A percentile compares a stretch with the other conserved stretches of the same genome.
phyloP scores from a whole-genome alignment of 2,797 vertebrate genomes.

The Melanotaenia trifasciata region DNA sequence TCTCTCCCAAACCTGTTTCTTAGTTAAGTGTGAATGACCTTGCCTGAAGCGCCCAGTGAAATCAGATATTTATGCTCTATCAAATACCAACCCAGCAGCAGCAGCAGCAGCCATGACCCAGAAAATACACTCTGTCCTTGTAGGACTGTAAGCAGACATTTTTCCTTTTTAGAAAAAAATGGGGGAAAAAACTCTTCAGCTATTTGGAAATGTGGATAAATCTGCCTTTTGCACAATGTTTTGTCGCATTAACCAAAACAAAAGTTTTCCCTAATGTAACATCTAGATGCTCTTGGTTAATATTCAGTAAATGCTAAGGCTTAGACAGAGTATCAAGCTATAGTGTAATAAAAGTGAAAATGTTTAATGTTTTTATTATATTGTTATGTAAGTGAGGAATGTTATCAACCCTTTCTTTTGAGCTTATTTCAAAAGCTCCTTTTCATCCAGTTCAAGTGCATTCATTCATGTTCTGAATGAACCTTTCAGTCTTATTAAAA shows the following conservation, averaged over 20 bases:
- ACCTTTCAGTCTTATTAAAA: neutral
- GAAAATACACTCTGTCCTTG: constrained; percentile 66
- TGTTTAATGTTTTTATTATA: neutral
- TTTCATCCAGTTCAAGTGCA: constrained; percentile 13
- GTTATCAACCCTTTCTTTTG: neutral
- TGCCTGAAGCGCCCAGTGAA: constrained; percentile 64
- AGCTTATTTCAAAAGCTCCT: neutral
- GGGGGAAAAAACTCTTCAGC: constrained; percentile 10
- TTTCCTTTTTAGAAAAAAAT: constrained; percentile 21
- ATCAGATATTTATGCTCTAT: constrained; percentile 62
- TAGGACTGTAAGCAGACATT: constrained; percentile 25
- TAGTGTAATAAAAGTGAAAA: neutral
- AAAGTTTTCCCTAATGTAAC: neutral
- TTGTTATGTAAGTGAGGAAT: neutral
- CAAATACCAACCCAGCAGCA: constrained; percentile 42
- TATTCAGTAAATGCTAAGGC: neutral
- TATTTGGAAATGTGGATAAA: constrained; percentile 15
- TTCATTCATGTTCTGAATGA: neutral
- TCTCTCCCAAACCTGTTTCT: constrained; percentile 29
- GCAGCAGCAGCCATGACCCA: constrained; percentile 53
- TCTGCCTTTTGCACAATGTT: constrained; percentile 22
- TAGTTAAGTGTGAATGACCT: constrained; percentile 57
- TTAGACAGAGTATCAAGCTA: neutral
- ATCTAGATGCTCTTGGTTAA: neutral
- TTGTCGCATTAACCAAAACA: neutral